Evolutionary conservation across 64 coral and sea anemone species (phyloP).

Genomic region (Platygyra sinensis): DNA sequence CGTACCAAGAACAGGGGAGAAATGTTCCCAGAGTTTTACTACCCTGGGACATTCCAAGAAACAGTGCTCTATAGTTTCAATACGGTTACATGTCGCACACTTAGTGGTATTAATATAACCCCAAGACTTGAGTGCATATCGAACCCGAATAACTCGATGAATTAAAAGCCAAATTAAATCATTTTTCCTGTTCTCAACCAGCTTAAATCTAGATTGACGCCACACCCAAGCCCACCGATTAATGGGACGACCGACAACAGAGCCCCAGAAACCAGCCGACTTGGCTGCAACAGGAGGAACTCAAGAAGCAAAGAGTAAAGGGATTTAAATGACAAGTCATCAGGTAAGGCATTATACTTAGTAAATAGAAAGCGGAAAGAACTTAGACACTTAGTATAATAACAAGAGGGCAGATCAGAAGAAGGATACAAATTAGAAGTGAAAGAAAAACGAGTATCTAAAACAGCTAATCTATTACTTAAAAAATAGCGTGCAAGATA

Average conservation of each 20-base stretch:
- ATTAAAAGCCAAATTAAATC: conserved; percentile 16
- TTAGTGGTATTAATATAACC: background rate
- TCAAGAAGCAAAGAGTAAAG: background rate
- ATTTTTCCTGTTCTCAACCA: background rate
- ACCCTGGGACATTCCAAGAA: conserved; percentile 13
- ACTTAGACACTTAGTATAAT: background rate
- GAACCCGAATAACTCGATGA: background rate
- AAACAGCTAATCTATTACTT: background rate
- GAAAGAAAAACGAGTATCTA: background rate
- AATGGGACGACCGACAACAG: background rate
- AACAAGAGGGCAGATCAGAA: background rate
- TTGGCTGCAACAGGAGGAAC: background rate
- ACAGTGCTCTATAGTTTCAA: conserved; percentile 25
- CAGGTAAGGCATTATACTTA: background rate
- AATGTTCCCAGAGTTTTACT: background rate
- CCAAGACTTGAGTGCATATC: background rate
- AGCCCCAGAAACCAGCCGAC: background rate
- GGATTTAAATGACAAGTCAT: background rate
- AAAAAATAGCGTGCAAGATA: background rate
- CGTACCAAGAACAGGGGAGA: background rate
- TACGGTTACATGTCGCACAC: background rate
- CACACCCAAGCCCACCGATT: conserved; percentile 7
- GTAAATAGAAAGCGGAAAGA: background rate
- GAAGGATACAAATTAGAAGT: background rate
- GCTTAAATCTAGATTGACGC: background rate